These are phyloP conservation scores for Argyra leucocephala DNA, from an alignment of 2,888 invertebrate species.

Conservation along the genomic window DNA sequence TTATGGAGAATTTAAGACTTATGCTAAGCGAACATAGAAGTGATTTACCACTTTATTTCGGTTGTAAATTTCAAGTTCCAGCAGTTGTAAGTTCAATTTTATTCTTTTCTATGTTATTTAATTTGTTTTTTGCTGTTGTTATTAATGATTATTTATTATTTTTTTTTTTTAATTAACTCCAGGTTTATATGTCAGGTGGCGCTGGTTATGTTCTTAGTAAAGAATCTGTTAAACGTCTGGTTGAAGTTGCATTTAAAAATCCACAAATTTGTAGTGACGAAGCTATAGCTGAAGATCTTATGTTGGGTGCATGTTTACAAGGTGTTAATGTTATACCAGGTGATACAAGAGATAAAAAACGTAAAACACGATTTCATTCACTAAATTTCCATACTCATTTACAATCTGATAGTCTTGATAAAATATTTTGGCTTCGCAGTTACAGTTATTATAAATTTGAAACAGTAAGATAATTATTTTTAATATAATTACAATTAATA, in stretches of 20 bases:
- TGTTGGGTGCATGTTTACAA: constrained; percentile 65
- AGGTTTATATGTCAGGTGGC: constrained; percentile 87
- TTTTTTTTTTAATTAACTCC: constrained; percentile 17
- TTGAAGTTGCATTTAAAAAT: constrained; percentile 63
- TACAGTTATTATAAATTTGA: constrained; percentile 89
- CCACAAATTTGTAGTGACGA: constrained; percentile 45
- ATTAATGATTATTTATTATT: neutral
- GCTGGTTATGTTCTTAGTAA: constrained; percentile 92
- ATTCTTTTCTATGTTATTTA: no score
- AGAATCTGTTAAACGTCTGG: constrained; percentile 68
- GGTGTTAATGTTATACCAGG: constrained; percentile 78
- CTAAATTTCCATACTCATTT: constrained; percentile 89
- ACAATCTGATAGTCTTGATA: constrained; percentile 76
- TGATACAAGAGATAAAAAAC: constrained; percentile 77
- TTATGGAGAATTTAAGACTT: constrained; percentile 89
- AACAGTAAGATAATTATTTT: constrained; percentile 44
- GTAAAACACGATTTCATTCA: constrained; percentile 92
- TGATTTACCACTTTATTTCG: constrained; percentile 74
- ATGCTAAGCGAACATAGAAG: constrained; percentile 70
- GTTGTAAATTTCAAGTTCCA: constrained; percentile 69
- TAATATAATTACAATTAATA: neutral
- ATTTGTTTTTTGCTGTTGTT: no score
- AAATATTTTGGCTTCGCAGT: constrained; percentile 81
- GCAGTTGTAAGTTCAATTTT: neutral
- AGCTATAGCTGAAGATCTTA: constrained; percentile 40